Evolutionary conservation across 2,888 invertebrate genomes (phyloP).

Genomic region (Ophion ventricosus): DNA sequence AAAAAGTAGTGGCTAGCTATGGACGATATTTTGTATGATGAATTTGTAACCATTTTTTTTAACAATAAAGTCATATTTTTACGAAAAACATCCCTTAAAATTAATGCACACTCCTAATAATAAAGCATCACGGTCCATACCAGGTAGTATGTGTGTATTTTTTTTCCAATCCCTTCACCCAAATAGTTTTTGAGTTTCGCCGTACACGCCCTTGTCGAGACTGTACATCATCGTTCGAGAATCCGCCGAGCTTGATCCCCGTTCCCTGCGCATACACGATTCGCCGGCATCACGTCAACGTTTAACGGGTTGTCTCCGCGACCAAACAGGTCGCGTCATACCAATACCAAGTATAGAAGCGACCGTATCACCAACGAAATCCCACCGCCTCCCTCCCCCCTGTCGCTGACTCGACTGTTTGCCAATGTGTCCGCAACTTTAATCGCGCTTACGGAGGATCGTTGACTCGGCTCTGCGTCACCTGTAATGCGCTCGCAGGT

Average conservation of each 20-base stretch:
- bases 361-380: conserved; percentile 45
- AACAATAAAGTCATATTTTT: too few species aligned
- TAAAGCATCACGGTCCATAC: too few species aligned
- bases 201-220: too few species aligned
- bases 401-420: conserved; percentile 46
- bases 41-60: too few species aligned
- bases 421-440: conserved; percentile 26
- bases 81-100: too few species aligned
- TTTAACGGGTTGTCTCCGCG: conserved; percentile 44
- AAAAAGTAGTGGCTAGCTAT: too few species aligned
- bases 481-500: conserved; percentile 55
- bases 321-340: conserved; percentile 47
- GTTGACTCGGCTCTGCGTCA: conserved; percentile 52
- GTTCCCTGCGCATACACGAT: background rate
- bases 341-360: conserved; percentile 54
- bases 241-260: background rate
- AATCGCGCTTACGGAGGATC: conserved; percentile 44
- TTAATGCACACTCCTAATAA: too few species aligned
- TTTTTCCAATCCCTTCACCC: too few species aligned
- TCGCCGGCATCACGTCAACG: conserved; percentile 22
- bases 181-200: too few species aligned
- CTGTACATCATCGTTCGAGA: background rate
- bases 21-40: too few species aligned
- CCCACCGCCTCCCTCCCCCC: conserved; percentile 7
- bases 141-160: too few species aligned